Percentiles rank a stretch among this genome's conserved stretches.
Evolutionary conservation across 1,140 invertebrate species (phyloP).

Genomic region (Zaprionus tsacasi): DNA sequence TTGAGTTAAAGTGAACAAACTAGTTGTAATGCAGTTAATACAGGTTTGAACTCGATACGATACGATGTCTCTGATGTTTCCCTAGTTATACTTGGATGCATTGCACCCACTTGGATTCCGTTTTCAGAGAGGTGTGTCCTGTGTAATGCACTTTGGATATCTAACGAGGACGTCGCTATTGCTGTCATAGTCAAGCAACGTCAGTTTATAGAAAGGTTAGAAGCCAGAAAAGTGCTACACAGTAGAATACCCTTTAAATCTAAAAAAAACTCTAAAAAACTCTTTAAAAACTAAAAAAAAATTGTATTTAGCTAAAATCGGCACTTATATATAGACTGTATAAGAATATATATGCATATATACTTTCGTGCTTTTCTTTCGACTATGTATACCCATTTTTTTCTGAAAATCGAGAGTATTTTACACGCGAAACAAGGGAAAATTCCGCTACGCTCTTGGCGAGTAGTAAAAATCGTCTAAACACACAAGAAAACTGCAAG

Average conservation of each 20-base stretch:
- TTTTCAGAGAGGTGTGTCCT: conserved; percentile 30
- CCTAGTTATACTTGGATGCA: background rate
- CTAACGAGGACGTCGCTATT: background rate
- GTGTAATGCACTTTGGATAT: conserved; percentile 34
- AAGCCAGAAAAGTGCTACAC: background rate
- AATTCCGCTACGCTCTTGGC: conserved; percentile 16
- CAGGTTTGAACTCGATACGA: background rate
- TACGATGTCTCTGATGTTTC: background rate
- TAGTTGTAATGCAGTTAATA: background rate
- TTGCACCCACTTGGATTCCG: conserved; percentile 12
- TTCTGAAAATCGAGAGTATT: conserved; percentile 22
- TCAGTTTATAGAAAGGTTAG: conserved; percentile 29
- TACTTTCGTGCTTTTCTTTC: background rate
- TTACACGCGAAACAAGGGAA: conserved; percentile 45
- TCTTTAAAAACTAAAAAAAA: too few species aligned
- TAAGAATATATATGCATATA: background rate
- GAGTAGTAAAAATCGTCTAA: conserved; percentile 55
- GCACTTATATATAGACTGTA: too few species aligned
- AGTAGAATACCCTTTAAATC: background rate
- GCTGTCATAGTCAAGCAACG: conserved; percentile 10
- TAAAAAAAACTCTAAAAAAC: too few species aligned
- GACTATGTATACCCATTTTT: background rate
- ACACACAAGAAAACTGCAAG: conserved; percentile 32
- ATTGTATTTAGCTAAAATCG: too few species aligned
- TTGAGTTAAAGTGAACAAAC: background rate